Base-by-base conservation (phyloP, 2,888 invertebrate species). In the Ellobium chinense region DNA sequence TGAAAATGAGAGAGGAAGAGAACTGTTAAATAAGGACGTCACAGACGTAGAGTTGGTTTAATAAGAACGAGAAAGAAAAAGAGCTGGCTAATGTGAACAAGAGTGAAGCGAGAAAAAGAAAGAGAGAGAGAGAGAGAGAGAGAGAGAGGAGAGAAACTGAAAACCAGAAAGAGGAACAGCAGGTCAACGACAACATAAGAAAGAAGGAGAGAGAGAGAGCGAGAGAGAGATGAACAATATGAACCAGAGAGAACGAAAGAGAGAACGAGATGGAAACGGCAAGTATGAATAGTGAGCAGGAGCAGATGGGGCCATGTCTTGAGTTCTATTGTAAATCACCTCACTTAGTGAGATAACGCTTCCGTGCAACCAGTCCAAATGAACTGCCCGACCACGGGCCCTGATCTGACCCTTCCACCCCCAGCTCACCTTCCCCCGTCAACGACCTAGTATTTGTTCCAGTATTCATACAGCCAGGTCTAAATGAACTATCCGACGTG, bases 231-330 rank as follows among this genome's bases (percentile, higher is more conserved):
- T 18, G 66, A 12, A 18, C 66, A 5, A 21, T 29, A 37, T 60
- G 66, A 27, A 56, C 5, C 31, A 31, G 37, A n/a, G 39, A 63
- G 63, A 69, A 2, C 24, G 39, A 46, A 4, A 34, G 46, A 69
- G n/a, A 46, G n/a, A 46, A 39, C 39, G 46, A 69, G 46, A 46
- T 27, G 21, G 69, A 46, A 54, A 18, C 9, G 54, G 18, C 54
- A 54, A 18, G 18, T n/a, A n/a, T n/a, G n/a, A 21, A 60, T 21
- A 46, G 27, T 14, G 24, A 34, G 1, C 69, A 69, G 24, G 69
- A 7, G 27, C 69, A 69, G 69, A 69, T 69, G 69, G 69, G 69
- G 69, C 39, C 69, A 24, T 69, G 69, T 69, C 54, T 39, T 24
- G 27, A n/a, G n/a, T n/a, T 36, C 36, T 65, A n/a, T 65, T 7